Conservation (phyloP, 1,140 invertebrate species). For the Caenorhabditis tropicalis region DNA sequence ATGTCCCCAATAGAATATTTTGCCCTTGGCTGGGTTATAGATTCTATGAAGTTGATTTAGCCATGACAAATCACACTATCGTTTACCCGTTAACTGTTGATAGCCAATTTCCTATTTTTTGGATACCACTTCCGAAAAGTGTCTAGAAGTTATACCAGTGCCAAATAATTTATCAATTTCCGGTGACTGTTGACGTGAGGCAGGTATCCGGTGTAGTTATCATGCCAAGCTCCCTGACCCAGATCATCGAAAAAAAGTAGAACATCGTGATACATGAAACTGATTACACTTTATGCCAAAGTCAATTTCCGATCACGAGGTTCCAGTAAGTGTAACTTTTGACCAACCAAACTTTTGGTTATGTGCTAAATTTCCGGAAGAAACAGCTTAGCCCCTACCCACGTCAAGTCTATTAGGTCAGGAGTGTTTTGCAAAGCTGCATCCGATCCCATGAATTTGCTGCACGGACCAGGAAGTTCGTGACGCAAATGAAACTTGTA, state of each 20-base stretch:
- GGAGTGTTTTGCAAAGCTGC: background rate
- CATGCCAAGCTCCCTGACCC: background rate
- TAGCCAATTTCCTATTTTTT: background rate
- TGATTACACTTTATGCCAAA: background rate
- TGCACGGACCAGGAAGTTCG: background rate
- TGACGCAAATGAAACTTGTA: background rate
- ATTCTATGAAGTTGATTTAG: too few relatives aligned
- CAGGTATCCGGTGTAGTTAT: background rate
- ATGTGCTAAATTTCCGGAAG: background rate
- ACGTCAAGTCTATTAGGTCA: background rate
- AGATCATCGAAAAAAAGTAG: background rate
- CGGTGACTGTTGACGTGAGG: background rate
- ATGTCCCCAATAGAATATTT: too few relatives aligned
- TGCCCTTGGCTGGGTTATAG: too few relatives aligned
- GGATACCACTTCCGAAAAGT: background rate
- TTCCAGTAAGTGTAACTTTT: background rate
- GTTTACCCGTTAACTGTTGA: background rate
- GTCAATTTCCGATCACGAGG: constrained; percentile 11
- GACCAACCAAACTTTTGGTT: background rate
- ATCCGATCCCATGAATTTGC: background rate
- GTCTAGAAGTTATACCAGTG: background rate
- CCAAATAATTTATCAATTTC: background rate
- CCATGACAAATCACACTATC: background rate
- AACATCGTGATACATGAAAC: background rate
- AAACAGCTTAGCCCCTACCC: background rate